A percentile compares a stretch with the other conserved stretches of the same genome.
These are phyloP conservation scores for Channallabes apus DNA, from an alignment of 2,797 vertebrate species.

Conservation along the genomic window DNA sequence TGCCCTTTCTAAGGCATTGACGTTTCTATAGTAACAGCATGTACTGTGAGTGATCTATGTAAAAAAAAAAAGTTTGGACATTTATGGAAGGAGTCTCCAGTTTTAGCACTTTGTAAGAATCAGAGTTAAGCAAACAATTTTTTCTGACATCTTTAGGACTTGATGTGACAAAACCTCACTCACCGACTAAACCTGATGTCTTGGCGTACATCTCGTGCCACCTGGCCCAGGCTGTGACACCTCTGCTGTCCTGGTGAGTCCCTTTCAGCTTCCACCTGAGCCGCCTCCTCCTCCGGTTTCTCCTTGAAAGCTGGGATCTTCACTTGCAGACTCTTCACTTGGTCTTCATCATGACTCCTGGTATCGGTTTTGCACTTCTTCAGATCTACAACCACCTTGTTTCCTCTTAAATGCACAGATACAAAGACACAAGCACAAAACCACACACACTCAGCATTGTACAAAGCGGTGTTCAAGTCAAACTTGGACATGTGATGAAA, in stretches of 20 bases:
- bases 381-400: slow-evolving; percentile 51
- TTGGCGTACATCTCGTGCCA: slow-evolving; percentile 78
- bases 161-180: slow-evolving; percentile 5
- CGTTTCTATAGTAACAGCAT: neutral
- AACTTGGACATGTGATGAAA: no score
- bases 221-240: slow-evolving; percentile 81
- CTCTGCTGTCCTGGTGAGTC: slow-evolving; percentile 71
- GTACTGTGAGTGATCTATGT: no score
- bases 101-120: no score
- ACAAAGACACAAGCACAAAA: neutral
- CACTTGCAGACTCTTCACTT: slow-evolving; percentile 73
- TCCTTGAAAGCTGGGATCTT: slow-evolving; percentile 83
- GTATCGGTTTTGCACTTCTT: slow-evolving; percentile 43
- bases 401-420: slow-evolving; percentile 51
- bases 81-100: neutral
- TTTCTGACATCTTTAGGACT: neutral
- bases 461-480: no score
- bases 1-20: neutral
- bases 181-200: slow-evolving; percentile 90
- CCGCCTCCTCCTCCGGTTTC: slow-evolving; percentile 70
- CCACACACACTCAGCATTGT: neutral
- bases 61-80: neutral
- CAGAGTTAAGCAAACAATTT: neutral
- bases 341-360: slow-evolving; percentile 59
- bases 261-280: slow-evolving; percentile 62